A percentile compares a stretch with the other conserved stretches of the same genome.
phyloP scores from a whole-genome alignment of 2,113 vertebrate genomes.

The Pygoscelis antarcticus region DNA sequence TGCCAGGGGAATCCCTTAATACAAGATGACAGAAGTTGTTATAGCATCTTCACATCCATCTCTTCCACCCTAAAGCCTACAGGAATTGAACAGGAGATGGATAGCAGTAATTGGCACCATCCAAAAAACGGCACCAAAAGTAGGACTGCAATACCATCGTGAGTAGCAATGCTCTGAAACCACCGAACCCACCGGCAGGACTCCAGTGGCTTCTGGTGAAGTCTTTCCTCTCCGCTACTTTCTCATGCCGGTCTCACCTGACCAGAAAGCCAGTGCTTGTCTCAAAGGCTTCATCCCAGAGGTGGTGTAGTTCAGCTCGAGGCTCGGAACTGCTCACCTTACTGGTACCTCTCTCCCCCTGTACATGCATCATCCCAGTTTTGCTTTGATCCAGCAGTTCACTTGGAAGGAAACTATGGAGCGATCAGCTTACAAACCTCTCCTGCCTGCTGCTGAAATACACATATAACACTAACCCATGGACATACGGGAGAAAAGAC shows the following conservation, averaged over 20 bases:
- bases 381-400: neutral
- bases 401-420: neutral
- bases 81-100: neutral
- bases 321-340: neutral
- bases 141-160: neutral
- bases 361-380: neutral
- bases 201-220: neutral
- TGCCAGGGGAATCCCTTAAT: neutral
- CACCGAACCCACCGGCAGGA: no score
- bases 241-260: neutral
- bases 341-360: neutral
- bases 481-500: accelerated
- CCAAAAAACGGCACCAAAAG: neutral
- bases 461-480: neutral
- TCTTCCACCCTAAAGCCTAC: neutral
- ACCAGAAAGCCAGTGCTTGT: neutral
- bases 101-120: neutral
- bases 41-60: neutral
- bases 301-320: neutral
- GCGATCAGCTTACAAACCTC: neutral
- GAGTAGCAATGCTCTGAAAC: neutral
- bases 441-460: neutral
- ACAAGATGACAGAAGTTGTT: neutral
- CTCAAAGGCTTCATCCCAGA: neutral
- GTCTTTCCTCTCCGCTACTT: no score